phyloP scores from a whole-genome alignment of 2,113 vertebrate genomes.

The Carassius auratus region DNA sequence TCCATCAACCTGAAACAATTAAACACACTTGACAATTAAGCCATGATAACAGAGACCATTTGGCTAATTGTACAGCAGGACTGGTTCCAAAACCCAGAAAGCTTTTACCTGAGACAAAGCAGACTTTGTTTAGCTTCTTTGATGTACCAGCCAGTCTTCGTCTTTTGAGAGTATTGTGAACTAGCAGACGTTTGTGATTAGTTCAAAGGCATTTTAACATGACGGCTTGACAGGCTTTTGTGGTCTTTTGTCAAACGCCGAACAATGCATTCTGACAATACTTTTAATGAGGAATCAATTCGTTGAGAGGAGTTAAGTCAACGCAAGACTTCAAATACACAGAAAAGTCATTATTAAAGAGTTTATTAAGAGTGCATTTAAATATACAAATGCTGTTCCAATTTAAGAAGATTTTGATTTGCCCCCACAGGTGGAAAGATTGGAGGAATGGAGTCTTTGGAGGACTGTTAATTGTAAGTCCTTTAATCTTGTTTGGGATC shows the following conservation, averaged over 20 bases:
- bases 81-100: neutral
- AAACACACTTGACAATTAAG: neutral
- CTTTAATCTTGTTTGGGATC: constrained; percentile 30
- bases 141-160: constrained; percentile 10
- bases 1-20: neutral
- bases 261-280: constrained; percentile 27
- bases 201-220: constrained; percentile 22
- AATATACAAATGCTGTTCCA: constrained; percentile 24
- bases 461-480: constrained; percentile 40
- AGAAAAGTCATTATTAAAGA: constrained; percentile 7
- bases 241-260: constrained; percentile 25
- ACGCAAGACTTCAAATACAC: neutral
- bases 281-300: constrained; percentile 33
- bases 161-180: constrained; percentile 15
- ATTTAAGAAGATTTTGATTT: neutral
- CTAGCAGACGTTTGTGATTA: constrained; percentile 1
- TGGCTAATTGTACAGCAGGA: neutral
- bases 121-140: constrained; percentile 21
- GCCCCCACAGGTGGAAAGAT: neutral
- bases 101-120: constrained; percentile 24
- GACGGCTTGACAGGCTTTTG: constrained; percentile 28
- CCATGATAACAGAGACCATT: neutral
- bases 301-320: constrained; percentile 19
- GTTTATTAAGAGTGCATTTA: neutral
- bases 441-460: no score